Conservation (phyloP, 2,888 invertebrate genomes). For the Eumerus sabulonum region DNA sequence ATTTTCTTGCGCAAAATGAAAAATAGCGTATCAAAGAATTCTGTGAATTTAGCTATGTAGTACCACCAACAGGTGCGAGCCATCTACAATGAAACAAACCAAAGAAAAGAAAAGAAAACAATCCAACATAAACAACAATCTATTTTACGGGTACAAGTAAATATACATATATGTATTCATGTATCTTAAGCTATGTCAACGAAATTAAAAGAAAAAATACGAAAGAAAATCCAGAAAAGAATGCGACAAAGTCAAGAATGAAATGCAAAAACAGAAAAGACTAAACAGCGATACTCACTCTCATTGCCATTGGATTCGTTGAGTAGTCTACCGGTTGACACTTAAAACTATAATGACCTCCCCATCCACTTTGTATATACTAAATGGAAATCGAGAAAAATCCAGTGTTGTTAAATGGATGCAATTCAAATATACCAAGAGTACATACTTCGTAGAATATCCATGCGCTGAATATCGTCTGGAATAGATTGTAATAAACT, state of each 20-base stretch:
- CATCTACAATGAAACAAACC: slow-evolving; percentile 83
- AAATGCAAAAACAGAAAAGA: background rate
- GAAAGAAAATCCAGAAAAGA: slow-evolving; percentile 3
- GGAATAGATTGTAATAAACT: slow-evolving; percentile 92
- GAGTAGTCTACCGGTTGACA: slow-evolving; percentile 95
- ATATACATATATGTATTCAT: slow-evolving; percentile 8
- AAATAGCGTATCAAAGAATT: slow-evolving; percentile 97
- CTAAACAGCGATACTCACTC: slow-evolving; percentile 79
- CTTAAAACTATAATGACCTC: slow-evolving; percentile 87
- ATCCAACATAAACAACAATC: slow-evolving; percentile 54
- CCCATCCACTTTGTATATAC: slow-evolving; percentile 87
- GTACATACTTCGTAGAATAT: slow-evolving; percentile 94
- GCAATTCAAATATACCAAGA: too few species aligned
- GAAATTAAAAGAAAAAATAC: slow-evolving; percentile 11
- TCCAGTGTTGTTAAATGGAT: background rate
- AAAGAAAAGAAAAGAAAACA: slow-evolving; percentile 38
- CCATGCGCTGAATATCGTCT: slow-evolving; percentile 94
- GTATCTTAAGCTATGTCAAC: background rate
- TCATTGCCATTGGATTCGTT: slow-evolving; percentile 84
- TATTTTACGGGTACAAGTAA: slow-evolving; percentile 6
- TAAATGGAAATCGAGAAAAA: slow-evolving; percentile 72
- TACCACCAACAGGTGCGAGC: slow-evolving; percentile 97
- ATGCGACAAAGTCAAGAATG: slow-evolving; percentile 10
- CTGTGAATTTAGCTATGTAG: slow-evolving; percentile 97
- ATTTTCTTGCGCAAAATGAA: slow-evolving; percentile 96